Evolutionary conservation across 2,797 vertebrate species (phyloP).

Genomic region (Vespertilio murinus): DNA sequence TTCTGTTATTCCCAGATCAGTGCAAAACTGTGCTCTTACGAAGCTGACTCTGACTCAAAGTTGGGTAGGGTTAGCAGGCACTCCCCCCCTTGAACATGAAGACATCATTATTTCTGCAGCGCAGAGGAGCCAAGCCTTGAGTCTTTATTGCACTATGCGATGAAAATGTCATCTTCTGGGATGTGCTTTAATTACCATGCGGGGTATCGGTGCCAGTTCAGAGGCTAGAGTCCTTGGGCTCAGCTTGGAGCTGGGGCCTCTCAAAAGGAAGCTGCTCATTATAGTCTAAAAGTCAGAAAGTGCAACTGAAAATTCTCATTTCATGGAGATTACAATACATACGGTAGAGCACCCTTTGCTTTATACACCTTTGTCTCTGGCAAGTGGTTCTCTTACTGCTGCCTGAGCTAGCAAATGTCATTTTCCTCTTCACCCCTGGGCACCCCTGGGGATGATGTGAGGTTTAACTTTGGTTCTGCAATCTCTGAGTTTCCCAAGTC

Average conservation of each 20-base stretch:
- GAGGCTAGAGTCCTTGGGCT: not conserved
- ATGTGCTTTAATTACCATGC: slow-evolving; percentile 42
- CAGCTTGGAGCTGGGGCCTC: not conserved
- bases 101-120: slow-evolving; percentile 48
- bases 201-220: not conserved
- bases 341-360: not conserved
- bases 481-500: not conserved
- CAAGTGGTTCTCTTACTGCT: not conserved
- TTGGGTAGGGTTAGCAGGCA: not conserved
- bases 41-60: slow-evolving; percentile 13
- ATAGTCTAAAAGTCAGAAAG: slow-evolving; percentile 16
- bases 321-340: not conserved
- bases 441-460: not conserved
- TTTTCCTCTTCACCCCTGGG: not conserved
- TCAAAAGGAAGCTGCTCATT: slow-evolving; percentile 45
- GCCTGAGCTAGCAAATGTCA: not conserved
- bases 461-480: slow-evolving; percentile 5
- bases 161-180: not conserved
- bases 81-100: not conserved
- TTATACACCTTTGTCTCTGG: not conserved
- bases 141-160: not conserved
- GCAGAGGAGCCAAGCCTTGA: not conserved
- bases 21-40: not conserved
- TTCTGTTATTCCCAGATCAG: not conserved
- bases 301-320: slow-evolving; percentile 32